phyloP scores from a whole-genome alignment of 2,888 invertebrate species.

The Penaeus monodon region DNA sequence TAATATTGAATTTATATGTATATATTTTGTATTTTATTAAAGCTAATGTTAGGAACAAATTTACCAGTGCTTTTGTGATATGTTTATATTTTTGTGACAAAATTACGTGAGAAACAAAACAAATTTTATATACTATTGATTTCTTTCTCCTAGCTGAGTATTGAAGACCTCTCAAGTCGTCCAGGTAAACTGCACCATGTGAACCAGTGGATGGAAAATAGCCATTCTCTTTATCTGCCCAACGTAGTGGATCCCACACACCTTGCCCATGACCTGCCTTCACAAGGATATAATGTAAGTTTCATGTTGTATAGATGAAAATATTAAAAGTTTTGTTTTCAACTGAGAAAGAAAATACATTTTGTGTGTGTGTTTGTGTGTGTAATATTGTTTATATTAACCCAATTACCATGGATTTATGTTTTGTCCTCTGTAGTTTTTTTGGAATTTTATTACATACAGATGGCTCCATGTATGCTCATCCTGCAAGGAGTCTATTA shows the following conservation, averaged over 20 bases:
- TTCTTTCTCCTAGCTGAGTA: conserved; percentile 49
- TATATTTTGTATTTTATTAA: background rate
- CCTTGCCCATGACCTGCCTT: conserved; percentile 51
- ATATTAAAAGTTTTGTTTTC: no score
- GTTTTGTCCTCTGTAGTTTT: no score
- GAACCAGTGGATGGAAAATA: conserved; percentile 46
- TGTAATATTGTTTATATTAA: no score
- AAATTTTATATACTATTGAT: background rate
- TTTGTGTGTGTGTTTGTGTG: no score
- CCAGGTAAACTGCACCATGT: conserved; percentile 41
- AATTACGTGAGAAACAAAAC: background rate
- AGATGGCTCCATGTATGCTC: no score
- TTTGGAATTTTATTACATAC: no score
- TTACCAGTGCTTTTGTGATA: no score
- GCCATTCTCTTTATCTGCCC: conserved; percentile 56
- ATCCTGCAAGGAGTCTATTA: no score
- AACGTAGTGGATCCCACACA: conserved; percentile 59
- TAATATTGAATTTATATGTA: no score
- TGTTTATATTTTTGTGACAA: no score
- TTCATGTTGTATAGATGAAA: background rate
- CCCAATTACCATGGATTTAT: no score
- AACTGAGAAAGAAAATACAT: no score
- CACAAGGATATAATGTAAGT: conserved; percentile 58
- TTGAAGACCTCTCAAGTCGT: conserved; percentile 62
- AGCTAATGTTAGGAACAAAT: background rate